phyloP scores from a whole-genome alignment of 2,113 vertebrate species.

The Turnix velox region DNA sequence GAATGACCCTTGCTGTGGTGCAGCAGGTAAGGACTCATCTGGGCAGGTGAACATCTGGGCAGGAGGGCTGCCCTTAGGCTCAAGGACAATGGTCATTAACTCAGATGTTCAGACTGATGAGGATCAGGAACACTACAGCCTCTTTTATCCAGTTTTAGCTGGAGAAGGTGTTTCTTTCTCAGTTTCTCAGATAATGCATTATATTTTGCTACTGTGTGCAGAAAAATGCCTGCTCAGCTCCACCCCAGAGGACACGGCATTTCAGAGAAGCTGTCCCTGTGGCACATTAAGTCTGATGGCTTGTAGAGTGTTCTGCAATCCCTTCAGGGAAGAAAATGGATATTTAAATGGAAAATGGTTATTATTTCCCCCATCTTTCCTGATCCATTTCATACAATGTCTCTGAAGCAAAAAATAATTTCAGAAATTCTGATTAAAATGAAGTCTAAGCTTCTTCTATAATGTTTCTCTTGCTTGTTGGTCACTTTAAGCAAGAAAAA shows the following conservation, averaged over 20 bases:
- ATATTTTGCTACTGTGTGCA: neutral
- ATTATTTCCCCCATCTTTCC: neutral
- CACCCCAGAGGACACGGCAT: neutral
- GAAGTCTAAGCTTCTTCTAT: neutral
- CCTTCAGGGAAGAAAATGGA: neutral
- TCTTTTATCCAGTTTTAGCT: neutral
- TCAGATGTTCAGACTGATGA: neutral
- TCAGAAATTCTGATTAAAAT: constrained; percentile 1
- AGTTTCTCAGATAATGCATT: neutral
- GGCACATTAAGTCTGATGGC: neutral
- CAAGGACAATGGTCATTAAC: neutral
- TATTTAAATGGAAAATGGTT: neutral
- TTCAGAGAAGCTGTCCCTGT: neutral
- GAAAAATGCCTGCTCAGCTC: neutral
- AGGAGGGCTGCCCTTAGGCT: neutral
- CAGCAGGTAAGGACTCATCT: neutral
- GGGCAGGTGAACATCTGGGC: neutral
- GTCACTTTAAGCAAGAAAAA: neutral
- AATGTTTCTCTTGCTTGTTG: neutral
- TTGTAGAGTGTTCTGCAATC: neutral
- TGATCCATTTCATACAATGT: neutral
- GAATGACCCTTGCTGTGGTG: fast-evolving
- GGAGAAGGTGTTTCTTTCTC: neutral
- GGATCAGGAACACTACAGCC: neutral
- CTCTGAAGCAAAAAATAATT: neutral